Conservation (phyloP, 2,888 invertebrate species). For the Parnassius smintheus region DNA sequence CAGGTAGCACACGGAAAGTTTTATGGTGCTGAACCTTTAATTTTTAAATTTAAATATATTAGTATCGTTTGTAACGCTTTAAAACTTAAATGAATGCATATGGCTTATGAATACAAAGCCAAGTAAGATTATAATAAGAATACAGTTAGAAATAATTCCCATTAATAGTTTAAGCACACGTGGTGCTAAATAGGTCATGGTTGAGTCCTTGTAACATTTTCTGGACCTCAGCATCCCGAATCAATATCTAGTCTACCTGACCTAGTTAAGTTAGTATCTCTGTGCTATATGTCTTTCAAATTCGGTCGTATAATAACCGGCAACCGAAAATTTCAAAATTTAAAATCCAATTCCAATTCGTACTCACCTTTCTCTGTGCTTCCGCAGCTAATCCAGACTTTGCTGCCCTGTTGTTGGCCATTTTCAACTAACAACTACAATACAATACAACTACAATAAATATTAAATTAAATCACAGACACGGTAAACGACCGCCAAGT, state of each 20-base stretch:
- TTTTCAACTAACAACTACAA: constrained; percentile 64
- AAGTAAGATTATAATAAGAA: constrained; percentile 26
- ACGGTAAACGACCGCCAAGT: constrained; percentile 63
- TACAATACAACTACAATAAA: constrained; percentile 41
- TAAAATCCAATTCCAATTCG: constrained; percentile 23
- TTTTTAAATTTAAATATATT: too few relatives aligned
- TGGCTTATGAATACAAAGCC: too few relatives aligned
- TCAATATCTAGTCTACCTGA: constrained; percentile 53
- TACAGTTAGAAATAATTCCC: background rate
- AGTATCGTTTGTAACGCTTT: too few relatives aligned
- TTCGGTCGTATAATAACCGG: constrained; percentile 41
- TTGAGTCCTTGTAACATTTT: constrained; percentile 63
- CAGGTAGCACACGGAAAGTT: constrained; percentile 22
- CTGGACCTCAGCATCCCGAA: constrained; percentile 74
- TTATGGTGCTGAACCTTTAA: background rate
- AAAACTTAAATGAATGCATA: too few relatives aligned
- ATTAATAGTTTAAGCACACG: constrained; percentile 24
- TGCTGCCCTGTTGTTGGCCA: constrained; percentile 92
- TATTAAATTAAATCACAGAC: constrained; percentile 72
- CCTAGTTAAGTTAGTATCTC: constrained; percentile 41
- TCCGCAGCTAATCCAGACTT: constrained; percentile 98
- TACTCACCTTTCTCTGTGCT: constrained; percentile 94
- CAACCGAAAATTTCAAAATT: constrained; percentile 33
- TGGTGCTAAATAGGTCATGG: constrained; percentile 66
- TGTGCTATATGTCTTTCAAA: constrained; percentile 34